phyloP scores from a whole-genome alignment of 2,888 invertebrate species.

The Congeria kusceri region DNA sequence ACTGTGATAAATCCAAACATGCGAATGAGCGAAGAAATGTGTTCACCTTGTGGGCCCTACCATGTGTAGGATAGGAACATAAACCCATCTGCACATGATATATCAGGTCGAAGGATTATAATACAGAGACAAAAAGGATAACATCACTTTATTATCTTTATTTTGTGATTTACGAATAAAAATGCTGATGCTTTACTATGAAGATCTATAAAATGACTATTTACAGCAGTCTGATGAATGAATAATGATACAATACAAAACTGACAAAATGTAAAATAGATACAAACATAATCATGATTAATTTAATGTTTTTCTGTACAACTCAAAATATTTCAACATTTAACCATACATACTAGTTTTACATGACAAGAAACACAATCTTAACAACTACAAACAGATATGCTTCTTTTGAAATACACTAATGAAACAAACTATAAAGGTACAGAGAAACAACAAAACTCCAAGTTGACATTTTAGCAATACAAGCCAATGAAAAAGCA shows the following conservation, averaged over 20 bases:
- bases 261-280: constrained; percentile 19
- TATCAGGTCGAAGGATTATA: background rate
- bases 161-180: constrained; percentile 64
- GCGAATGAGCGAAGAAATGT: too few relatives aligned
- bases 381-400: constrained; percentile 31
- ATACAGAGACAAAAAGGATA: constrained; percentile 41
- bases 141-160: constrained; percentile 54
- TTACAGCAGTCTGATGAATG: constrained; percentile 45
- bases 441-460: constrained; percentile 1
- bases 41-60: background rate
- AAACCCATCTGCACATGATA: constrained; percentile 30
- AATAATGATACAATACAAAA: constrained; percentile 3
- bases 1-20: too few relatives aligned
- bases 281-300: constrained; percentile 28
- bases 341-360: constrained; percentile 37
- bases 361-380: constrained; percentile 11
- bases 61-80: constrained; percentile 4
- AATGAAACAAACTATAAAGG: background rate
- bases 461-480: constrained; percentile 8
- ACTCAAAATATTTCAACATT: constrained; percentile 36
- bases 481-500: constrained; percentile 2
- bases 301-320: constrained; percentile 51
- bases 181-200: constrained; percentile 63
- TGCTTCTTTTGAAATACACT: constrained; percentile 8
- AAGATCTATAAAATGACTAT: constrained; percentile 59